phyloP scores from a whole-genome alignment of 1,140 invertebrate species.

The Drosophila eugracilis region DNA sequence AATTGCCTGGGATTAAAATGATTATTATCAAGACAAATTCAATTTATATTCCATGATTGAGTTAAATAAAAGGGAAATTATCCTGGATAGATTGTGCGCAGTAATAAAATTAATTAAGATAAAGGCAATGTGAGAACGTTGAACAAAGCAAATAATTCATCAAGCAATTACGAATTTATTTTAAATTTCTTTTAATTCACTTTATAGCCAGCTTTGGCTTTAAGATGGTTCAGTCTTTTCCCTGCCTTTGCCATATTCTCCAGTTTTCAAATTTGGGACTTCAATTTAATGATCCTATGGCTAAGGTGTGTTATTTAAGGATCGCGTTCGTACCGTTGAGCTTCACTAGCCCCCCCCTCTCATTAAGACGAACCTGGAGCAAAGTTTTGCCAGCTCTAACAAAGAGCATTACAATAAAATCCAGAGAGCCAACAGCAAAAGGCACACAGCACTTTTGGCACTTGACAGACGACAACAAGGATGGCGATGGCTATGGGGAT shows the following conservation, averaged over 20 bases:
- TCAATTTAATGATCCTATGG: background rate
- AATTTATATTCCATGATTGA: background rate
- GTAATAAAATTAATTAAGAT: too few species aligned
- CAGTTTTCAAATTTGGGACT: background rate
- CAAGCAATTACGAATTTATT: too few species aligned
- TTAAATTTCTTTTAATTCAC: too few species aligned
- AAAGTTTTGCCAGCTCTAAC: constrained; percentile 40
- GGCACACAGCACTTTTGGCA: constrained; percentile 70
- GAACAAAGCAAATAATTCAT: too few species aligned
- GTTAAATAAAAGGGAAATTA: too few species aligned
- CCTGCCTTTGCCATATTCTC: too few species aligned
- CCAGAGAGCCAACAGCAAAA: constrained; percentile 37
- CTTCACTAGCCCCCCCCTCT: background rate
- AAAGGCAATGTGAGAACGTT: too few species aligned
- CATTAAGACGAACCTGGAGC: constrained; percentile 34
- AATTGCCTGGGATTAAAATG: background rate
- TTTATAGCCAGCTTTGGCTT: too few species aligned
- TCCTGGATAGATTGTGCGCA: too few species aligned
- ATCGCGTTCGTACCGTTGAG: constrained; percentile 2
- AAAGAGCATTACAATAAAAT: constrained; percentile 41
- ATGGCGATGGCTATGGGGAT: background rate
- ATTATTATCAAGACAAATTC: background rate
- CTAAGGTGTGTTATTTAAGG: background rate
- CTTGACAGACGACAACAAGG: constrained; percentile 59
- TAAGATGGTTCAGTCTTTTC: too few species aligned